Evolutionary conservation across 2,888 invertebrate species (phyloP).

Genomic region (Cephalotes varians): DNA sequence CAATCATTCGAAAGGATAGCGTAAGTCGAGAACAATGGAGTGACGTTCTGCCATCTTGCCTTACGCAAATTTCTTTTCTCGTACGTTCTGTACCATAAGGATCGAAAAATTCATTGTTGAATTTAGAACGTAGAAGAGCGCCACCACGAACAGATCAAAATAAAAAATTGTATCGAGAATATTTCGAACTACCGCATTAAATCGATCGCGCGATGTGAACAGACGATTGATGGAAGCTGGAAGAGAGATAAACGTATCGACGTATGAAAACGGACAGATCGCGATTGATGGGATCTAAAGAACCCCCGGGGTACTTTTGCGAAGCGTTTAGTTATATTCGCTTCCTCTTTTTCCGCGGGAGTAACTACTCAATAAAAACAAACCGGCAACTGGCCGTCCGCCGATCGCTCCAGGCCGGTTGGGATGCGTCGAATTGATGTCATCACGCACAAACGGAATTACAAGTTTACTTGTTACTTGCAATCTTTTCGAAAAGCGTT

Average conservation of each 20-base stretch:
- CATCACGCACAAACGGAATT: constrained; percentile 55
- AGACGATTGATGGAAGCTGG: constrained; percentile 46
- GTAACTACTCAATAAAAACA: constrained; percentile 61
- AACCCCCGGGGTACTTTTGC: constrained; percentile 61
- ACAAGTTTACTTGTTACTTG: constrained; percentile 57
- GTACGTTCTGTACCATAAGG: neutral
- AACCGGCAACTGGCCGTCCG: constrained; percentile 34
- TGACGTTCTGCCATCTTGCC: constrained; percentile 23
- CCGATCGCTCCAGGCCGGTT: constrained; percentile 39
- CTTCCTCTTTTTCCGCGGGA: constrained; percentile 34
- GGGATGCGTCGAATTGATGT: constrained; percentile 47
- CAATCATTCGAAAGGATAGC: constrained; percentile 6
- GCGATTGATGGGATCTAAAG: constrained; percentile 55
- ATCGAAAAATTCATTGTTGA: neutral
- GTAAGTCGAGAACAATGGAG: constrained; percentile 29
- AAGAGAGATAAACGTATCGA: constrained; percentile 63
- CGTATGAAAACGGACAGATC: constrained; percentile 56
- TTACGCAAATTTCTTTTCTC: neutral
- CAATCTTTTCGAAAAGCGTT: constrained; percentile 48
- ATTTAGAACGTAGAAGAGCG: neutral
- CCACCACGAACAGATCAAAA: neutral
- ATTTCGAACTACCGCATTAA: constrained; percentile 27
- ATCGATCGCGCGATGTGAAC: constrained; percentile 36
- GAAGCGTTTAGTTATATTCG: constrained; percentile 63
- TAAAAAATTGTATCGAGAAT: constrained; percentile 31